Conservation (phyloP, 2,797 vertebrate genomes). For the Macropodus opercularis region DNA sequence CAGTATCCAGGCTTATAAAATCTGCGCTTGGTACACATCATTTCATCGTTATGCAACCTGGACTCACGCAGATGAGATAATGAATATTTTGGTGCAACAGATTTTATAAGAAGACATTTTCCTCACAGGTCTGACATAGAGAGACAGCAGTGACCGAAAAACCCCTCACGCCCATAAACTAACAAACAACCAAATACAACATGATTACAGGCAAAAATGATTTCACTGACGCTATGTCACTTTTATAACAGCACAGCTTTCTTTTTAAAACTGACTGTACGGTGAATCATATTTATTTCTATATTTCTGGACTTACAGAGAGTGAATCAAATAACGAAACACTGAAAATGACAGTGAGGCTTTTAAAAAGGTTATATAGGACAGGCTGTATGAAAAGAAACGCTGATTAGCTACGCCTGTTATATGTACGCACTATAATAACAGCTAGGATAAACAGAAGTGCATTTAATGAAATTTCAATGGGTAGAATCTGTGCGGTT, state of each 20-base stretch:
- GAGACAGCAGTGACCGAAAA: background rate
- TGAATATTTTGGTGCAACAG: constrained; percentile 6
- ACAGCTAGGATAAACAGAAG: background rate
- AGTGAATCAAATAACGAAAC: background rate
- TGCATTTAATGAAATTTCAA: background rate
- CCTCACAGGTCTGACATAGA: constrained; percentile 7
- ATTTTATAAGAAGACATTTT: constrained; percentile 8
- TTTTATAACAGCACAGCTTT: background rate
- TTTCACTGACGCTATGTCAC: background rate
- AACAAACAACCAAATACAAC: background rate
- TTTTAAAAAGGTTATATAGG: background rate
- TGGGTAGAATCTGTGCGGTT: background rate
- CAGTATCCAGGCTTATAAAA: constrained; percentile 44
- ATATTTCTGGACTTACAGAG: background rate
- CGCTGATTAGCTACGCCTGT: background rate
- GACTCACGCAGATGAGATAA: constrained; percentile 6
- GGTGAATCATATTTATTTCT: background rate
- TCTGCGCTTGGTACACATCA: constrained; percentile 9
- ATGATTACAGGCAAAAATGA: background rate
- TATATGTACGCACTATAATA: background rate
- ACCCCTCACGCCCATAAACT: background rate
- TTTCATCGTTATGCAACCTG: constrained; percentile 54
- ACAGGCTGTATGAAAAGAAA: background rate
- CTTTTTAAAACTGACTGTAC: background rate
- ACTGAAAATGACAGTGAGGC: background rate